Conservation (phyloP, 2,797 vertebrate species). For the Smutsia gigantea region DNA sequence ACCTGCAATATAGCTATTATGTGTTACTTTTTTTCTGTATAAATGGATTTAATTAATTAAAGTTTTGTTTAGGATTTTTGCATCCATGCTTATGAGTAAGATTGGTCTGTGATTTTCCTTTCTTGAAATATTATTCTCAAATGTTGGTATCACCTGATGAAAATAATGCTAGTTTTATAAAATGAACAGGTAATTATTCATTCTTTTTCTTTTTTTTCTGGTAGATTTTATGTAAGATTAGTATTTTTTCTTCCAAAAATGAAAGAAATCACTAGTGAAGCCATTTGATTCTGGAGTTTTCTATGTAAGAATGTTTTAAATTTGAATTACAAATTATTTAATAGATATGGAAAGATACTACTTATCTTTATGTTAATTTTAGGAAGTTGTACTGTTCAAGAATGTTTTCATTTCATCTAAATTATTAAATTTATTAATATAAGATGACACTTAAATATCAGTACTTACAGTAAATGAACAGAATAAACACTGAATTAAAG, state of each 20-base stretch:
- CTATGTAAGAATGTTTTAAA: neutral
- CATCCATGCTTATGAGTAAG: neutral
- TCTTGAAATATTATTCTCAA: conserved; percentile 1
- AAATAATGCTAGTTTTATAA: neutral
- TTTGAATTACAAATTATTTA: neutral
- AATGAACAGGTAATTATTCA: neutral
- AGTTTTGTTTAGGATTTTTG: neutral
- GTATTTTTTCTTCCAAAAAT: neutral
- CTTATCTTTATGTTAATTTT: neutral
- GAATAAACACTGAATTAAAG: neutral
- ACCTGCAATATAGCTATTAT: neutral
- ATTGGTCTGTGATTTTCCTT: neutral
- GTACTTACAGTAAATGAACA: neutral
- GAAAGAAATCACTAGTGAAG: neutral
- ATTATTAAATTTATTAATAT: neutral
- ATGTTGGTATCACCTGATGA: neutral
- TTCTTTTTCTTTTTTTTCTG: neutral
- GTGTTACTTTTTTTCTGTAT: neutral
- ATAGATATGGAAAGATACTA: neutral
- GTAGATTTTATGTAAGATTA: neutral
- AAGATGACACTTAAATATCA: neutral
- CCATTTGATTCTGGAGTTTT: neutral
- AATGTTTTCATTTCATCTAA: neutral
- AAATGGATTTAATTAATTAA: neutral
- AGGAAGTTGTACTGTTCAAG: neutral